Evolutionary conservation across 2,797 vertebrate genomes (phyloP).

Genomic region (Nyctibius grandis): DNA sequence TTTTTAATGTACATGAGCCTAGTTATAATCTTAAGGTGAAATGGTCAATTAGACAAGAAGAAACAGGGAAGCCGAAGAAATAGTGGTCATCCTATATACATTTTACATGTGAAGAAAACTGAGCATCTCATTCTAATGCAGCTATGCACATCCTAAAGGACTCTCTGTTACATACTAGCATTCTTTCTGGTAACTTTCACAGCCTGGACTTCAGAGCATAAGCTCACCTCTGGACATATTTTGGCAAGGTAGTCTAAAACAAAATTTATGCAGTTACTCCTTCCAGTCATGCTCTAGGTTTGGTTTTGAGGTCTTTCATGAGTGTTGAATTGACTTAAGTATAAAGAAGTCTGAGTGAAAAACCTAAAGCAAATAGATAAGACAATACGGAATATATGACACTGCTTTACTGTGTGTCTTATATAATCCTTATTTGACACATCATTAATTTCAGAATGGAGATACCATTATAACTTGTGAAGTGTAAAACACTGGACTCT

Average conservation of each 20-base stretch:
- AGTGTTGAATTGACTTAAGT: neutral
- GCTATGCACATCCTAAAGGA: neutral
- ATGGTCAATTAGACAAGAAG: neutral
- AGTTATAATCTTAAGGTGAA: neutral
- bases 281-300: neutral
- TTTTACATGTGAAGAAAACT: neutral
- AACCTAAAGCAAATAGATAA: neutral
- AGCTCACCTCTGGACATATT: neutral
- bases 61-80: neutral
- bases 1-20: neutral
- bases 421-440: neutral
- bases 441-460: neutral
- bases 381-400: neutral
- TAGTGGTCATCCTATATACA: accelerated
- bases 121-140: neutral
- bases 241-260: neutral
- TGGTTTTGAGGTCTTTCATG: neutral
- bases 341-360: neutral
- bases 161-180: neutral
- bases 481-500: neutral
- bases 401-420: neutral
- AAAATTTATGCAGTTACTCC: neutral
- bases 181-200: neutral
- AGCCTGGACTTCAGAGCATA: neutral
- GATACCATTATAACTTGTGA: neutral